Percentiles rank a stretch among this genome's conserved stretches.
Conservation (phyloP, 2,113 vertebrate species). For the Saimiri boliviensis region DNA sequence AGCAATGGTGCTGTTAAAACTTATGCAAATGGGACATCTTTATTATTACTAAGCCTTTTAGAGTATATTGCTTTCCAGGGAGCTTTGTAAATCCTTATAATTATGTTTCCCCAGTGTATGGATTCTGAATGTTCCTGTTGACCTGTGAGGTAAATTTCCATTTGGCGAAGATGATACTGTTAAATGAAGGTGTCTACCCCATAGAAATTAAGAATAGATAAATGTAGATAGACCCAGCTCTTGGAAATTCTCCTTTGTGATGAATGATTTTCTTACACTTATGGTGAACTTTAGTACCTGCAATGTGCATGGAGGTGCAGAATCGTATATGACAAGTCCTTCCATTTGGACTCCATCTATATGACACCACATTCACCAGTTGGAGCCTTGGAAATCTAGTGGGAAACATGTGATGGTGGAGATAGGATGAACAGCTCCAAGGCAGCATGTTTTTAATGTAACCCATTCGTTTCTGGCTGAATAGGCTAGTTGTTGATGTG, state of each 20-base stretch:
- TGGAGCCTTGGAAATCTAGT: neutral
- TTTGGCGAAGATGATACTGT: rapidly evolving
- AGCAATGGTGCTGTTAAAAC: neutral
- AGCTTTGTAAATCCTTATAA: neutral
- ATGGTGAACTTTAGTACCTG: neutral
- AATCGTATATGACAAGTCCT: rapidly evolving
- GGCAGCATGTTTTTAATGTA: too few relatives aligned
- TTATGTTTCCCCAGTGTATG: neutral
- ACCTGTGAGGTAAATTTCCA: neutral
- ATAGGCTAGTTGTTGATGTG: too few relatives aligned
- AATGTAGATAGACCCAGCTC: rapidly evolving
- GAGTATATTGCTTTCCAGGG: neutral
- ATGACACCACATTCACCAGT: too few relatives aligned
- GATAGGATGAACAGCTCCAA: rapidly evolving
- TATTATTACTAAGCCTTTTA: neutral
- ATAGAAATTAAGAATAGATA: neutral
- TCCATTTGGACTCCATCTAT: neutral
- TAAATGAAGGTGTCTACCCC: neutral
- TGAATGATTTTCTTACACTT: neutral
- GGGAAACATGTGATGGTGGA: rapidly evolving
- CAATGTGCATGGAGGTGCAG: rapidly evolving
- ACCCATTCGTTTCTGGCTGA: neutral
- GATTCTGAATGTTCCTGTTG: neutral
- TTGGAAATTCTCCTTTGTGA: rapidly evolving
- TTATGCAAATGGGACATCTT: neutral